Base-by-base conservation (phyloP, 2,888 invertebrate genomes). In the Himalopsyche kuldschensis region DNA sequence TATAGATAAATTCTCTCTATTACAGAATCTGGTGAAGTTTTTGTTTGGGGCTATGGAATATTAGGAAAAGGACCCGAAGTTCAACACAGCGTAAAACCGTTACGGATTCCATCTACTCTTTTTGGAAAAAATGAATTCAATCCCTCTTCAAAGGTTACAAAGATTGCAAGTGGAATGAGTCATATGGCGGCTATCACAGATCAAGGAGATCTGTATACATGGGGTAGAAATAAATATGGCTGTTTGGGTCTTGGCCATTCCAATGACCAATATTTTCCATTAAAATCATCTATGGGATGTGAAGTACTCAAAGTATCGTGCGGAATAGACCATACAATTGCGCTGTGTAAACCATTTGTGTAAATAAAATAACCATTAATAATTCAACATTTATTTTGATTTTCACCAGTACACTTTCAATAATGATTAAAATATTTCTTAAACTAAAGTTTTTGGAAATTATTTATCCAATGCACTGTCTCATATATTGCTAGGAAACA, bases 1-100 rank as follows among this genome's bases (percentile, higher is more conserved):
- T n/a, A 32, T 27, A 24, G n/a, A 30, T 11, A 30, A 20, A 20
- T 30, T 48, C 32, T 75, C 35, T 80, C 75, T 75, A 82, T 88
- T 88, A n/a, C 90, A 96, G 97, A 96, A 84, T 90, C 94, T 85
- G 97, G 98, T 0, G 93, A 96, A 32, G 97, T 97, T 0, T 98
- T 94, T 89, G 95, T 96, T 0, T 99, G 99, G 99, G 99, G 99
- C 5, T 98, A 93, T 89, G 99, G 99, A 46, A 92, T 98, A 81
- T 91, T 99, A 46, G 99, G 99, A 0, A 93, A 95, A 46, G 99
- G 99, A 0, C 98, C 98, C 0, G 91, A 93, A 81, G 94, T 95
- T 0, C 93, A 95, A 81, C 92, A 93, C 80, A 91, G 94, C 0
- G 88, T 90, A 0, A 91, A 90, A 84, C 98, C 99, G 0, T 93